A percentile compares a stretch with the other conserved stretches of the same genome.
These are phyloP conservation scores for Amphiprion percula DNA, from an alignment of 2,113 vertebrate species.

Conservation along the genomic window DNA sequence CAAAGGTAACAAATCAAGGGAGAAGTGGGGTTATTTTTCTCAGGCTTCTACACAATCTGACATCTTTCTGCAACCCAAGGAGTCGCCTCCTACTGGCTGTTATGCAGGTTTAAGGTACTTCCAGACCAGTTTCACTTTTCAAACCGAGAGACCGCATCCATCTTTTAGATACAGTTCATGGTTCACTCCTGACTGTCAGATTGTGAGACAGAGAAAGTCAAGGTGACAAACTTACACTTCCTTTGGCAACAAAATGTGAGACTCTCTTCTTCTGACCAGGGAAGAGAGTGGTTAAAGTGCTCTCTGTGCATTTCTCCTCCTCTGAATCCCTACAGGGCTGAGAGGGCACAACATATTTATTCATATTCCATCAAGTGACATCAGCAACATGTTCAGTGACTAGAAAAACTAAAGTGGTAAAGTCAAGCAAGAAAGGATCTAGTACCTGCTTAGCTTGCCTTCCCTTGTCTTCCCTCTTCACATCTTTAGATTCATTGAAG, in stretches of 20 bases:
- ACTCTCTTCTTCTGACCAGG: conserved; percentile 96
- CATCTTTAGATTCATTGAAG: conserved; percentile 95
- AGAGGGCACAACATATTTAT: conserved; percentile 27
- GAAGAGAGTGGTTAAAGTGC: conserved; percentile 89
- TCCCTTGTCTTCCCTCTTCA: conserved; percentile 95
- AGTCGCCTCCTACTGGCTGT: too few relatives aligned
- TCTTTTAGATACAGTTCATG: too few relatives aligned
- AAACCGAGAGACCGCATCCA: too few relatives aligned
- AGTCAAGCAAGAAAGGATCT: not conserved
- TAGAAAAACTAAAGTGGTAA: not conserved
- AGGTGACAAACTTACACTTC: conserved; percentile 85
- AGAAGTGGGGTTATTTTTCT: too few relatives aligned
- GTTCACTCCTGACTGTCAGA: not conserved
- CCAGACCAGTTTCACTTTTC: too few relatives aligned
- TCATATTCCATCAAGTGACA: not conserved
- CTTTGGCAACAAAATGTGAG: conserved; percentile 91
- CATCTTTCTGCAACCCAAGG: too few relatives aligned
- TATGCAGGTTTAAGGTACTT: too few relatives aligned
- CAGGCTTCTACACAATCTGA: too few relatives aligned
- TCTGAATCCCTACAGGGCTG: conserved; percentile 81
- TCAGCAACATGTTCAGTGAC: not conserved
- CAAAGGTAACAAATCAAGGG: too few relatives aligned
- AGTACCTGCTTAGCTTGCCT: conserved; percentile 93
- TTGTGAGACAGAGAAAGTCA: not conserved
- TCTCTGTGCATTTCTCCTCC: conserved; percentile 82